These are phyloP conservation scores for Pollachius pollachius DNA, from an alignment of 2,113 vertebrate species.

Conservation along the genomic window DNA sequence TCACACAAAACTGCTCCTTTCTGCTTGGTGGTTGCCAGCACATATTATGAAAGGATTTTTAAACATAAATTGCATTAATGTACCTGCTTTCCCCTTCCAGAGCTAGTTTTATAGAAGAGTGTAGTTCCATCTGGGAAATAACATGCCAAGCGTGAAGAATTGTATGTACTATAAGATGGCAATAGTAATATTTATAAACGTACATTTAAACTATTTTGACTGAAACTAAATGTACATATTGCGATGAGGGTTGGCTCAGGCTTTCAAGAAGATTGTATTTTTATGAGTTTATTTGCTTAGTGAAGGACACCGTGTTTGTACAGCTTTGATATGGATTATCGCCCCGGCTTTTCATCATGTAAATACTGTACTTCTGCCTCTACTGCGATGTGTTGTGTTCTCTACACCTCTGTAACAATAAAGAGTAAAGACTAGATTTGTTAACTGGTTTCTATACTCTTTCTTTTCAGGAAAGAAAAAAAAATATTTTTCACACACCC, in stretches of 20 bases:
- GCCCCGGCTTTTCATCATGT: conserved; percentile 82
- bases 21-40: neutral
- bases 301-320: conserved; percentile 76
- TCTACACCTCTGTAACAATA: conserved; percentile 74
- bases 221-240: conserved; percentile 72
- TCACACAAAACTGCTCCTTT: neutral
- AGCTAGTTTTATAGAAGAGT: conserved; percentile 78
- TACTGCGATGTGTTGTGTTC: conserved; percentile 79
- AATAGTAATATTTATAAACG: conserved; percentile 72
- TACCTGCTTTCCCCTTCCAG: conserved; percentile 80
- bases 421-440: conserved; percentile 57
- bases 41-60: conserved; percentile 41
- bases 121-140: conserved; percentile 67
- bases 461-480: neutral
- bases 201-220: conserved; percentile 67
- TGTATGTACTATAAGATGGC: conserved; percentile 78
- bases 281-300: conserved; percentile 73
- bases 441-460: conserved; percentile 10
- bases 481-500: too few species aligned
- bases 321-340: conserved; percentile 73
- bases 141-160: conserved; percentile 78
- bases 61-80: conserved; percentile 17
- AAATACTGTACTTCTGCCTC: conserved; percentile 84
- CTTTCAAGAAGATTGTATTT: conserved; percentile 66
- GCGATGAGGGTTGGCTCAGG: conserved; percentile 42